These are phyloP conservation scores for Pseudococcus viburni DNA, from an alignment of 2,888 invertebrate species.

Conservation along the genomic window DNA sequence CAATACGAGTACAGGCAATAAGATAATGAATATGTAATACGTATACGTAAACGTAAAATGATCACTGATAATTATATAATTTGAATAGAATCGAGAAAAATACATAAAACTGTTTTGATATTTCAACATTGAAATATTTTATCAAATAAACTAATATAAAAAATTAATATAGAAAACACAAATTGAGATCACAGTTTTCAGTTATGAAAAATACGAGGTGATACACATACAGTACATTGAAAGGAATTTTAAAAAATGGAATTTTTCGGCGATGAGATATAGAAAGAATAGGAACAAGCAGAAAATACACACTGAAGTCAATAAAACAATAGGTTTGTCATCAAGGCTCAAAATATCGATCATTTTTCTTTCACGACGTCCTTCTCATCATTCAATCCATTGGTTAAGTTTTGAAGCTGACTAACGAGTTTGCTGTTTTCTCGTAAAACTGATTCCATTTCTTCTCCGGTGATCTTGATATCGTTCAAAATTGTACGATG, in stretches of 20 bases:
- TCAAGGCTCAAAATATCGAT: constrained; percentile 16
- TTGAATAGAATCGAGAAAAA: neutral
- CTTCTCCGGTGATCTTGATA: constrained; percentile 71
- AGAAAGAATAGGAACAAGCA: constrained; percentile 12
- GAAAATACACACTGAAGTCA: neutral
- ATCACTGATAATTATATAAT: neutral
- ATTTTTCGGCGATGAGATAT: neutral
- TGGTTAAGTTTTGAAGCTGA: constrained; percentile 70
- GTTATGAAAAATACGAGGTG: constrained; percentile 8
- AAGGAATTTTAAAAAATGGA: neutral
- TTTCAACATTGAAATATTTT: constrained; percentile 26
- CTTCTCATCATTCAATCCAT: constrained; percentile 52
- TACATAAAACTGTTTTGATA: constrained; percentile 16
- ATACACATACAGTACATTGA: neutral
- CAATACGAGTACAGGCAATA: neutral
- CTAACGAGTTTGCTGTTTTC: constrained; percentile 73
- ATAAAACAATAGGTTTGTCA: constrained; percentile 16
- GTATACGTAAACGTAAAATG: neutral
- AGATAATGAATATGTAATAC: constrained; percentile 1
- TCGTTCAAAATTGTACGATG: constrained; percentile 70
- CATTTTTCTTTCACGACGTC: constrained; percentile 18
- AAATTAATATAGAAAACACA: constrained; percentile 31
- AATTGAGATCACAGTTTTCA: constrained; percentile 52
- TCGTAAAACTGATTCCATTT: constrained; percentile 71
- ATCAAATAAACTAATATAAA: constrained; percentile 26